Evolutionary conservation across 2,797 vertebrate species (phyloP).

Genomic region (Corythornis leucogaster): DNA sequence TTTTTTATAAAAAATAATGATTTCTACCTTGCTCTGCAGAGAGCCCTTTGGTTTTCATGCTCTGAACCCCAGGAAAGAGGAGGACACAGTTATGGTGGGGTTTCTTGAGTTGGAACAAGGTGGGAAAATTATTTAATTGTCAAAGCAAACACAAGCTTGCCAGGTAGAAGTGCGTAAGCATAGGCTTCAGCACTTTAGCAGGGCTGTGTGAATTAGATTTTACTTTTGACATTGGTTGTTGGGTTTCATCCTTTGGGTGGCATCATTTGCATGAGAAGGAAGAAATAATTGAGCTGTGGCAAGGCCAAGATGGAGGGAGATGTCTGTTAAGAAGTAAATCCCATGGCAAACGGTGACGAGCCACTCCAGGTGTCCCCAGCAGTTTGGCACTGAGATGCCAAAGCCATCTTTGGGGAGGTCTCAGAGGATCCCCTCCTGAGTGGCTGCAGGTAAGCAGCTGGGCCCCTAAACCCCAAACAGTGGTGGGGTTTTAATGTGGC

Average conservation of each 20-base stretch:
- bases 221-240: neutral
- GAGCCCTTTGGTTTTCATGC: neutral
- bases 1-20: accelerated
- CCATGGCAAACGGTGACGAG: accelerated
- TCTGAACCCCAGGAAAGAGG: neutral
- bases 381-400: accelerated
- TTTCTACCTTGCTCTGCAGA: neutral
- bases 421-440: neutral
- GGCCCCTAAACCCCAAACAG: accelerated
- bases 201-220: neutral
- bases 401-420: accelerated
- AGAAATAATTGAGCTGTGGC: neutral
- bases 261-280: accelerated
- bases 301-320: neutral
- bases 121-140: neutral
- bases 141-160: neutral
- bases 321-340: neutral
- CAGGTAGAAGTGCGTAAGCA: neutral
- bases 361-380: accelerated
- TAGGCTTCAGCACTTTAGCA: accelerated
- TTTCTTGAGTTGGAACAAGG: neutral
- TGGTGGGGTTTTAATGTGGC: neutral
- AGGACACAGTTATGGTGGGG: neutral
- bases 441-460: neutral
- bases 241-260: slow-evolving; percentile 1